phyloP scores from a whole-genome alignment of 1,140 invertebrate genomes.

The Anastrepha ludens region DNA sequence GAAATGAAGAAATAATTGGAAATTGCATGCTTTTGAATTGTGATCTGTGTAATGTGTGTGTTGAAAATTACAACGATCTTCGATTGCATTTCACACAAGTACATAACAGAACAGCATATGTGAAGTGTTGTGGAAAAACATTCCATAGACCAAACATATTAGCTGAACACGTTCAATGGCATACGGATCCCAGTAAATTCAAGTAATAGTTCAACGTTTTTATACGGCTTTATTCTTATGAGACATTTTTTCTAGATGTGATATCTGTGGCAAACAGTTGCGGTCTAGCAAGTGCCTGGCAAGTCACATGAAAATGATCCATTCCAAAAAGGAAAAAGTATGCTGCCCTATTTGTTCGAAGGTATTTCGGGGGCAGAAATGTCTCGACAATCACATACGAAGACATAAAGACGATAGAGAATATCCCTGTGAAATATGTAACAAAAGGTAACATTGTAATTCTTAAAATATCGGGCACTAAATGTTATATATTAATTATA shows the following conservation, averaged over 20 bases:
- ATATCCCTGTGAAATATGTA: conserved; percentile 67
- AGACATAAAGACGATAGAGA: conserved; percentile 68
- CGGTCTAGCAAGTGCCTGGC: conserved; percentile 67
- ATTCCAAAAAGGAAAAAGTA: conserved; percentile 65
- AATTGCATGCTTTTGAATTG: conserved; percentile 68
- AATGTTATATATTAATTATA: conserved; percentile 20
- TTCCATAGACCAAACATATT: conserved; percentile 58
- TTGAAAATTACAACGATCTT: conserved; percentile 64
- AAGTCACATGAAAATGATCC: conserved; percentile 69
- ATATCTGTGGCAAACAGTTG: conserved; percentile 68
- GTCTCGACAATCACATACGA: conserved; percentile 64
- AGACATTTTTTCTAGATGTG: conserved; percentile 61
- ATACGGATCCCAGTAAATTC: conserved; percentile 69
- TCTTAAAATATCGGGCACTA: background rate
- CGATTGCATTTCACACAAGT: conserved; percentile 65
- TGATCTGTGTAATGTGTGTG: conserved; percentile 65
- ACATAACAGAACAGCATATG: conserved; percentile 66
- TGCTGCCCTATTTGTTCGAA: conserved; percentile 67
- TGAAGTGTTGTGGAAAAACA: conserved; percentile 69
- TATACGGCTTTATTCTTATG: background rate
- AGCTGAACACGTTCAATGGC: conserved; percentile 68
- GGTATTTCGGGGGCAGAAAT: conserved; percentile 65
- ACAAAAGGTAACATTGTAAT: conserved; percentile 47
- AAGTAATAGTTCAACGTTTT: conserved; percentile 60
- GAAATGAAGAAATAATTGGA: conserved; percentile 64